Evolutionary conservation across 1,140 invertebrate species (phyloP), one percentile per base, ranked within the genome.

Genomic region (Whitmania pigra): DNA sequence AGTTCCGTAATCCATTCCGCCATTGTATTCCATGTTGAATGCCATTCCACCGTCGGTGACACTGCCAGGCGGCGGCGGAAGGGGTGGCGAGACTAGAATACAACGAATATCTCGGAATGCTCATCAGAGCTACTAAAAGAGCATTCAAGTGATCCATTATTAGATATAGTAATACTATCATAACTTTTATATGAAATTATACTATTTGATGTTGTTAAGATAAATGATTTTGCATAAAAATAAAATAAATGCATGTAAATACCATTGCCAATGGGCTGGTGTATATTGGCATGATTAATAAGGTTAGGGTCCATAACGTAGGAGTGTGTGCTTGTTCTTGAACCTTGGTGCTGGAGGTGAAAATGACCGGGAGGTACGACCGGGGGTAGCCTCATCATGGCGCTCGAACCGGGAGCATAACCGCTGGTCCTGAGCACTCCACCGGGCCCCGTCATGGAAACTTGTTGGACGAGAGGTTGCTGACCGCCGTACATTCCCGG

Each of bases 71-170:
- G 74, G 74, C 13, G 74, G 75, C 13, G 75, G 75, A 17, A 76
- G 72, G 7, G 75, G 75, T 7, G 75, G 75, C 20, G 75, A 76
- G 17, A 74, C 75, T 75, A 53, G 43, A 63, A 63, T 18, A 17
- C 29, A 31, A 63, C 11, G 15, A 63, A 31, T 57, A 57, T 57
- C 54, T n/a, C 25, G 2, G 9, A n/a, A 25, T 57, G 54, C 2
- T 36, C 6, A 36, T 36, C 31, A 36, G 31, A 36, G 31, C 31
- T 36, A 36, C 31, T 36, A 36, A 36, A 36, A 36, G 31, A 36
- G 31, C 31, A 36, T 36, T 2, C 31, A 36, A 36, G 6, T 36
- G 31, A 36, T 36, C 6, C 31, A 36, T 36, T 36, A 36, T 36
- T 36, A 36, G 2, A 36, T 36, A 6, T 3, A 3, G 6, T 6